Percentiles rank a stretch among this genome's conserved stretches.
These are phyloP conservation scores for Gasterosteus nipponicus DNA, from an alignment of 2,113 vertebrate species.

Conservation along the genomic window DNA sequence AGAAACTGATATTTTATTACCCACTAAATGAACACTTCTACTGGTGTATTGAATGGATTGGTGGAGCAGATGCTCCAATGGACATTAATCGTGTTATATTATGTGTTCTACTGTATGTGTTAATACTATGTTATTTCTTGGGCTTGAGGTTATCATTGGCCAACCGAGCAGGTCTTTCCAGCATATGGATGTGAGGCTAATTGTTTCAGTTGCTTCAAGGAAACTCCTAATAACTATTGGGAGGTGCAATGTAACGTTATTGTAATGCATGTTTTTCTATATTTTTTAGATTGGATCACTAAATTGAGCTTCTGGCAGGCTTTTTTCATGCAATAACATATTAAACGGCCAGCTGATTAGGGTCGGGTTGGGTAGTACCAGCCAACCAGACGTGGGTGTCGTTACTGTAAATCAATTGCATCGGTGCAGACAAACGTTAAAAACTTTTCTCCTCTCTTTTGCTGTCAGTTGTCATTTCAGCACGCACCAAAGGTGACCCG, in stretches of 20 bases:
- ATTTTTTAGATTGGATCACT: neutral
- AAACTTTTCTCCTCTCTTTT: no score
- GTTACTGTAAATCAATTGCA: no score
- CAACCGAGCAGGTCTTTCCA: neutral
- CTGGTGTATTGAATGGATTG: neutral
- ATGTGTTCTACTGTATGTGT: neutral
- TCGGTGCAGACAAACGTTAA: no score
- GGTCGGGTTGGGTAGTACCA: no score
- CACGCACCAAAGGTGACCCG: no score
- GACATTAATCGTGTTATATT: neutral
- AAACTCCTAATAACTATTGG: neutral
- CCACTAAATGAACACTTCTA: neutral
- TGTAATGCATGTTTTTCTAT: neutral
- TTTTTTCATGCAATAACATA: neutral
- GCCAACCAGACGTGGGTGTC: no score
- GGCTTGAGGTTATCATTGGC: neutral
- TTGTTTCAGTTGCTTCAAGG: neutral
- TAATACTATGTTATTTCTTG: no score
- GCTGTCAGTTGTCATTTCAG: no score
- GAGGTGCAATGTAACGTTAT: neutral
- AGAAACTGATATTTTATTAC: conserved; percentile 5
- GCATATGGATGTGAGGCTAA: neutral
- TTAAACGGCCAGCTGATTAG: no score
- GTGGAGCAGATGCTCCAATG: neutral
- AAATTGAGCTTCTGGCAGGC: neutral